These are phyloP conservation scores for Rhadina sibilatrix DNA, from an alignment of 2,113 vertebrate genomes.

Conservation along the genomic window DNA sequence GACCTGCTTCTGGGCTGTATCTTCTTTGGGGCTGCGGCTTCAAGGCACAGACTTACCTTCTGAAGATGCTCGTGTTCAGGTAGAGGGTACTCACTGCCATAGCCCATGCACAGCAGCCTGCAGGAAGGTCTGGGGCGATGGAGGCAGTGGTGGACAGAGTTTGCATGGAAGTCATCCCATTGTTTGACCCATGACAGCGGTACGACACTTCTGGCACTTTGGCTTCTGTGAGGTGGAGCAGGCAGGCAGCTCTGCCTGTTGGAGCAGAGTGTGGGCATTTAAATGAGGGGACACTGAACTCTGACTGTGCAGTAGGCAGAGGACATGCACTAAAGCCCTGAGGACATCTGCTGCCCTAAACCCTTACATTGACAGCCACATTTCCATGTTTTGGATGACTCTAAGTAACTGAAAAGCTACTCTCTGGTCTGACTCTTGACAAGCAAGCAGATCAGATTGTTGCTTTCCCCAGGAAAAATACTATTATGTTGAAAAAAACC, in stretches of 20 bases:
- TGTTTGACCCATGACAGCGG: neutral
- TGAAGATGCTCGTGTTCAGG: neutral
- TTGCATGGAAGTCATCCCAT: neutral
- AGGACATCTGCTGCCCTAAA: neutral
- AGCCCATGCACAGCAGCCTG: rapidly evolving
- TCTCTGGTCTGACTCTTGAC: neutral
- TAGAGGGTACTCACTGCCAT: neutral
- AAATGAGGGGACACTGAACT: neutral
- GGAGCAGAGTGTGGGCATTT: neutral
- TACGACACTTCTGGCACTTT: neutral
- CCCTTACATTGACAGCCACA: neutral
- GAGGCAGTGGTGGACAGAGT: rapidly evolving
- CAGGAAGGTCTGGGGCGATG: rapidly evolving
- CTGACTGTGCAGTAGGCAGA: neutral
- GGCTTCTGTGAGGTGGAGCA: neutral
- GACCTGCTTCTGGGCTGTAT: neutral
- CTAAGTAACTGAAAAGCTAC: neutral
- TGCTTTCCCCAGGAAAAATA: neutral
- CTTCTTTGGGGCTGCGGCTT: neutral
- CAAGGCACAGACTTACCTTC: neutral
- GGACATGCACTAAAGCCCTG: neutral
- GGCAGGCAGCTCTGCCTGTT: neutral
- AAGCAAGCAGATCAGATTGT: neutral
- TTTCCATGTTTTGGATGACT: neutral
- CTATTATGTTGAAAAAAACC: neutral